A percentile compares a stretch with the other conserved stretches of the same genome.
phyloP scores from a whole-genome alignment of 1,140 invertebrate genomes.

The fruit fly (Drosophila melanogaster) region Release_6_plus_ISO1_MT NT_033777.3:21022501-21023000 shows the following conservation, averaged over 20 bases:
- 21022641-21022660: background rate
- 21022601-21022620: background rate
- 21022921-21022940: conserved; percentile 73
- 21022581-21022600: background rate
- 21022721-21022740: conserved; percentile 17
- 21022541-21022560: background rate
- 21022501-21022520: background rate
- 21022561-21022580: background rate
- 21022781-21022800: conserved; percentile 53
- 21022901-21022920: conserved; percentile 42
- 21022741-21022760: conserved; percentile 24
- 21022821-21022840: conserved; percentile 57
- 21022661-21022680: conserved; percentile 68
- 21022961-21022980: conserved; percentile 24
- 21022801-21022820: conserved; percentile 66
- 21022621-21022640: too few species aligned
- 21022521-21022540: background rate
- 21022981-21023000: conserved; percentile 56
- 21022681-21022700: conserved; percentile 79
- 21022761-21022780: conserved; percentile 43
- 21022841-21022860: conserved; percentile 53
- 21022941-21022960: conserved; percentile 54
- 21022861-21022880: conserved; percentile 57
- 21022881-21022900: conserved; percentile 39
- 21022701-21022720: conserved; percentile 34